phyloP scores from a whole-genome alignment of 2,888 invertebrate genomes.

The Andrena minutula region DNA sequence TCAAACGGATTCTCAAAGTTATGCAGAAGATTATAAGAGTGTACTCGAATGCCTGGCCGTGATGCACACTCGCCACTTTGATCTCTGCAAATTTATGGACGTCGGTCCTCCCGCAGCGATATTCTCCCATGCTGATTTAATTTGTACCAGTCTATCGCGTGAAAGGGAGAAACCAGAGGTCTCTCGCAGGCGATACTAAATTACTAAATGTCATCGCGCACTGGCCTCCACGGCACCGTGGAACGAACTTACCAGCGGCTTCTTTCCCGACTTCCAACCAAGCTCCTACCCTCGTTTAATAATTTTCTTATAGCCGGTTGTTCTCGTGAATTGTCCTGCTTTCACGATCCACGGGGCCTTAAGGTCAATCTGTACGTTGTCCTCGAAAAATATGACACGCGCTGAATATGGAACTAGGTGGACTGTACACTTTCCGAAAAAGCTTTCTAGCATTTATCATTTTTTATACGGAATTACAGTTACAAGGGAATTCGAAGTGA shows the following conservation, averaged over 20 bases:
- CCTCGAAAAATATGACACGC: slow-evolving; percentile 38
- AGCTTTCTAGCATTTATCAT: not conserved
- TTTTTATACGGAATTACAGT: not conserved
- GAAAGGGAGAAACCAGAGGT: slow-evolving; percentile 31
- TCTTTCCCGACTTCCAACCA: slow-evolving; percentile 13
- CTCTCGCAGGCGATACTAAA: slow-evolving; percentile 49
- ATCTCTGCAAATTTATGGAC: slow-evolving; percentile 70
- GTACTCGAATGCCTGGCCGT: slow-evolving; percentile 71
- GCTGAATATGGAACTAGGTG: not conserved
- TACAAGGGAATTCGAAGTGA: not conserved
- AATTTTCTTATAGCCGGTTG: slow-evolving; percentile 24
- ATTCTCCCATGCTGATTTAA: slow-evolving; percentile 70
- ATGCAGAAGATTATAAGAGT: slow-evolving; percentile 81
- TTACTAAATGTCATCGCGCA: slow-evolving; percentile 54
- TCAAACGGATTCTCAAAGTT: slow-evolving; percentile 82
- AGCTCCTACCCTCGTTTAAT: slow-evolving; percentile 46
- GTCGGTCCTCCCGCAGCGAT: slow-evolving; percentile 64
- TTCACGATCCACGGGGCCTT: slow-evolving; percentile 30
- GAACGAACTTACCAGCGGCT: slow-evolving; percentile 33
- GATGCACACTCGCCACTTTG: slow-evolving; percentile 58
- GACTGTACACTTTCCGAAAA: not conserved
- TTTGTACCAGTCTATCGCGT: slow-evolving; percentile 71
- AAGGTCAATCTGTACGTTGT: not conserved
- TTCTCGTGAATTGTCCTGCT: slow-evolving; percentile 37
- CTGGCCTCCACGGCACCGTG: slow-evolving; percentile 21